Evolutionary conservation across 2,113 vertebrate genomes (phyloP).

Genomic region (Spea bombifrons): DNA sequence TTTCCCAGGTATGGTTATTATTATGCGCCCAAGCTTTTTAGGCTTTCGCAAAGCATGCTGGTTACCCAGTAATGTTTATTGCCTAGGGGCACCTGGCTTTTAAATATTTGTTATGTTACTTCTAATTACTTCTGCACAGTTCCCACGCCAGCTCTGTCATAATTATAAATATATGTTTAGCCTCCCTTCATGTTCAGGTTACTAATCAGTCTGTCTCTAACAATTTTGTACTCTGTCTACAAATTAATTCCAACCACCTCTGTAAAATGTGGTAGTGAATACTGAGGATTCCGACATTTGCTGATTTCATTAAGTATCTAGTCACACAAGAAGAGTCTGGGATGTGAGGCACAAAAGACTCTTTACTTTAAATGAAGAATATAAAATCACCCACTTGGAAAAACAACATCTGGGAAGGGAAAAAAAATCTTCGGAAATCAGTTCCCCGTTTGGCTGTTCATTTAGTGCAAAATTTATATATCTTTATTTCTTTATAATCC

Average conservation of each 20-base stretch:
- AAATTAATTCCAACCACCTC: not conserved
- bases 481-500: no score
- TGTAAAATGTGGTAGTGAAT: not conserved
- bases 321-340: conserved; percentile 9
- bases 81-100: no score
- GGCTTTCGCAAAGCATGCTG: no score
- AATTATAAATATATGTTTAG: not conserved
- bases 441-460: conserved; percentile 3
- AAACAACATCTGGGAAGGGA: conserved; percentile 30
- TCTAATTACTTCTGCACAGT: no score
- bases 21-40: no score
- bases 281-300: not conserved
- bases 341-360: conserved; percentile 11
- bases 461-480: conserved; percentile 20
- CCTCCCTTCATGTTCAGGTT: not conserved
- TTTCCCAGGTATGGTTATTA: no score
- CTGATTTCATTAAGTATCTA: conserved; percentile 26
- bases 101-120: no score
- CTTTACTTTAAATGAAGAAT: conserved; percentile 27
- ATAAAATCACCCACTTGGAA: conserved; percentile 29
- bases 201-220: not conserved
- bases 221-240: not conserved
- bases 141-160: no score
- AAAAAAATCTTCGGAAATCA: conserved; percentile 20
- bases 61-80: no score